A percentile compares a stretch with the other conserved stretches of the same genome.
These are phyloP conservation scores for Genyomyrus donnyi DNA, from an alignment of 2,113 vertebrate species.

Conservation along the genomic window DNA sequence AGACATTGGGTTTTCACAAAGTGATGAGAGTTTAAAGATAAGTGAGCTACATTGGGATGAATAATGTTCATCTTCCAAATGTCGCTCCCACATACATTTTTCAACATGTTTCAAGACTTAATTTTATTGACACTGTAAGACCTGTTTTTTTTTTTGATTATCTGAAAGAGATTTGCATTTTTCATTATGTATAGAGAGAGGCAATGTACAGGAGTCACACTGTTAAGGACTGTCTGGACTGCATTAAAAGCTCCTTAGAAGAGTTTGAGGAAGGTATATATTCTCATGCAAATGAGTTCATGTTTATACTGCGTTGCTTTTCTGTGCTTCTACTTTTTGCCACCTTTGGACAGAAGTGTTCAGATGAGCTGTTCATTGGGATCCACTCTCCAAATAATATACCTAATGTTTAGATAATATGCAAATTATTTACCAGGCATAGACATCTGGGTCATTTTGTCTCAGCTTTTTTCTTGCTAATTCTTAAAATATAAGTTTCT, in stretches of 20 bases:
- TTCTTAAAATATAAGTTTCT: background rate
- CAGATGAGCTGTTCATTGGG: background rate
- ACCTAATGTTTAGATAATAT: background rate
- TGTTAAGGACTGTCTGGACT: conserved; percentile 26
- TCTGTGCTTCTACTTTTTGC: background rate
- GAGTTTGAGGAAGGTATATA: conserved; percentile 25
- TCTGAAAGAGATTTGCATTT: conserved; percentile 56
- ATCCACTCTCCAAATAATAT: background rate
- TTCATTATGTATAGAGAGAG: conserved; percentile 59
- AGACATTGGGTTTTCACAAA: background rate
- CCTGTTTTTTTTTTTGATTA: conserved; percentile 48
- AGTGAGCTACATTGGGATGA: background rate
- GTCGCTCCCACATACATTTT: background rate
- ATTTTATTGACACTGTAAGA: background rate
- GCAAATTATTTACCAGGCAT: conserved; percentile 2
- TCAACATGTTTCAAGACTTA: background rate
- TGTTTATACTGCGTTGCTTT: conserved; percentile 15
- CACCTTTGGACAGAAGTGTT: background rate
- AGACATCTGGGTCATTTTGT: background rate
- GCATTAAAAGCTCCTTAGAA: conserved; percentile 41
- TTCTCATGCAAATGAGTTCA: conserved; percentile 55
- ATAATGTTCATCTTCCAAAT: background rate
- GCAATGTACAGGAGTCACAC: conserved; percentile 35
- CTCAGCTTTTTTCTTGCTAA: background rate
- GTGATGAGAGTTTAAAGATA: background rate